A percentile compares a stretch with the other conserved stretches of the same genome.
Evolutionary conservation across 1,140 invertebrate species (phyloP).

Genomic region (Leptestheria dahalacensis): DNA sequence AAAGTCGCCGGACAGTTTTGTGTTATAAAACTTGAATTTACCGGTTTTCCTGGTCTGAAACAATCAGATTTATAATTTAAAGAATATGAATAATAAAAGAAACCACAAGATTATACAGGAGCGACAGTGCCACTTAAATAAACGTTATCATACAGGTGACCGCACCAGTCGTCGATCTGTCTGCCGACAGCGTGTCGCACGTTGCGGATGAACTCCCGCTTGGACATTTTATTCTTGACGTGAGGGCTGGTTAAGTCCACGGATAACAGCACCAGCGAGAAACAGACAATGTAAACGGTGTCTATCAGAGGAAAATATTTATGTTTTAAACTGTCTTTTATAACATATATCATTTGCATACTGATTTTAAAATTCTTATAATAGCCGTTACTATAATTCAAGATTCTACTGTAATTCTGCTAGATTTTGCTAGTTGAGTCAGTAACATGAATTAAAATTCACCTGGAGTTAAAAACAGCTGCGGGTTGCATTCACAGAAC

Average conservation of each 20-base stretch:
- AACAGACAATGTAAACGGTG: constrained; percentile 36
- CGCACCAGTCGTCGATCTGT: constrained; percentile 32
- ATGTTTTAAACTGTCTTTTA: no score
- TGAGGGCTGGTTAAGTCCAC: constrained; percentile 36
- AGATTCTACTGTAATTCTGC: no score
- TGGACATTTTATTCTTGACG: constrained; percentile 42
- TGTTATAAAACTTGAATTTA: no score
- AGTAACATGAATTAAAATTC: no score
- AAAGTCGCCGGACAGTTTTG: no score
- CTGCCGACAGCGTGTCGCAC: constrained; percentile 30
- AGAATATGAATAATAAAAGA: no score
- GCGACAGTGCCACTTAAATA: constrained; percentile 25
- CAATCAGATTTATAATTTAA: no score
- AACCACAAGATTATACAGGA: not conserved
- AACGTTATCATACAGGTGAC: constrained; percentile 39
- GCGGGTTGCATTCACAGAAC: constrained; percentile 36
- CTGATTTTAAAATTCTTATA: no score
- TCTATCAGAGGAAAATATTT: constrained; percentile 24
- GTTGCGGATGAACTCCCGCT: constrained; percentile 40
- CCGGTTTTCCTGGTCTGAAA: no score
- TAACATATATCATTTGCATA: no score
- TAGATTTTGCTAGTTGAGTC: no score
- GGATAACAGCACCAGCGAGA: constrained; percentile 37
- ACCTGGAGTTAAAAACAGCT: constrained; percentile 31
- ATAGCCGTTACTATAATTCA: no score